Percentiles rank a stretch among this genome's conserved stretches.
Evolutionary conservation across 2,888 invertebrate species (phyloP).

Genomic region (Frankliniella fusca): DNA sequence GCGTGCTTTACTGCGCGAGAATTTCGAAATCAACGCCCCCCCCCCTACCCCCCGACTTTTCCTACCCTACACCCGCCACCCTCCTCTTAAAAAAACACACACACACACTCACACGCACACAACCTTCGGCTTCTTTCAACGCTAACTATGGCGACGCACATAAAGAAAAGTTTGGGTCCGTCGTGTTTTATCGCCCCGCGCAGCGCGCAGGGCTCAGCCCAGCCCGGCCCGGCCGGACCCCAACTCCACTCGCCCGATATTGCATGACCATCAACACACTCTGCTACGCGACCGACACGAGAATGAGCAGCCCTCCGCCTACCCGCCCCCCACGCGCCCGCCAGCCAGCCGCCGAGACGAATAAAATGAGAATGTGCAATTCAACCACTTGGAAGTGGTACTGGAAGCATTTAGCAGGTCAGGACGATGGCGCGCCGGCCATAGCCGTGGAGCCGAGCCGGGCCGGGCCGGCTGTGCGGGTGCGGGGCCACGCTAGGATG

Average conservation of each 20-base stretch:
- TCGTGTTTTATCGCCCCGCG: neutral
- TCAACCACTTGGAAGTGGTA: conserved; percentile 16
- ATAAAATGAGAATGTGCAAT: conserved; percentile 23
- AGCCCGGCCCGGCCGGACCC: neutral
- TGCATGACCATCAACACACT: too few species aligned
- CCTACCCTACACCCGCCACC: too few species aligned
- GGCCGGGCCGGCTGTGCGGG: neutral
- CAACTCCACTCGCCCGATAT: neutral
- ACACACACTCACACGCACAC: too few species aligned
- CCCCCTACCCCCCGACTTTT: too few species aligned
- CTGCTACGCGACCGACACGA: too few species aligned
- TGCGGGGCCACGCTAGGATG: neutral
- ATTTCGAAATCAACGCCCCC: too few species aligned
- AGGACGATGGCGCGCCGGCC: neutral
- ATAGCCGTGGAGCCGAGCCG: neutral
- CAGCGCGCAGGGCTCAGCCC: neutral
- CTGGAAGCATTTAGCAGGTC: conserved; percentile 16
- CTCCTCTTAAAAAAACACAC: too few species aligned
- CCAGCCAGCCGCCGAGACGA: neutral
- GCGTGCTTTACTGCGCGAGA: too few species aligned
- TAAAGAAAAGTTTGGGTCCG: too few species aligned
- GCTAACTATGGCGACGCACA: too few species aligned
- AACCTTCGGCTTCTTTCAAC: too few species aligned
- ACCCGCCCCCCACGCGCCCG: neutral
- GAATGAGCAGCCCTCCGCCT: neutral